Base-by-base conservation (phyloP, 2,888 invertebrate genomes). In the Idaea straminata region DNA sequence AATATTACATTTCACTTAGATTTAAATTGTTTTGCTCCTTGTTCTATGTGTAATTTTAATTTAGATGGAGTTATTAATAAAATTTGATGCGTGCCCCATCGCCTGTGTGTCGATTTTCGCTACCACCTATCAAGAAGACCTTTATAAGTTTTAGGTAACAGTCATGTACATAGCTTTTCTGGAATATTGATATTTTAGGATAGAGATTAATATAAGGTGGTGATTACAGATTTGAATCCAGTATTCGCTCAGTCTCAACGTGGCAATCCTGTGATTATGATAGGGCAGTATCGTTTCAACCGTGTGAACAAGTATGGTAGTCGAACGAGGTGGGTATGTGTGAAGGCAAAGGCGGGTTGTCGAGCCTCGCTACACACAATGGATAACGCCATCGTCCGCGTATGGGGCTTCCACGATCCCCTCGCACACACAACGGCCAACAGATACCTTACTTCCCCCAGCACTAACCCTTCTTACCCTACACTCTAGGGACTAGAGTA, bases 181-280 rank as follows among this genome's bases (percentile, higher is more conserved):
- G 36, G 16, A 13, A 58, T 3, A 62, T 35, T 13, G 25, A 34
- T 16, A 25, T n/a, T 38, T 16, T 38, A n/a, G 34, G 65, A 62
- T 64, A 66, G 72, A 66, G 70, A 77, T 67, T 87, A 77, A 87
- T 66, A 15, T 13, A 15, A 35, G 61, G 35, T 59, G 60, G 57
- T 16, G 3, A 64, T 74, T 59, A 74, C 88, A 92, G 92, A 91
- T 84, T 74, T 92, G 64, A 90, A 88, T 64, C 91, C 92, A 7
- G 88, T 91, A 36, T 92, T 92, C 71, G 92, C 91, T 1, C 86
- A 87, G 73, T 92, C 92, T 4, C 91, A 91, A 72, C 87, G 92
- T 15, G 92, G 92, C 15, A 92, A 92, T 67, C 91, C 92, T 0
- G 92, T 92, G 57, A 92, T 92, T 57, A 91, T 92, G 91, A 92